These are phyloP conservation scores for Chaetops frenatus DNA, from an alignment of 2,113 vertebrate genomes.

Conservation along the genomic window DNA sequence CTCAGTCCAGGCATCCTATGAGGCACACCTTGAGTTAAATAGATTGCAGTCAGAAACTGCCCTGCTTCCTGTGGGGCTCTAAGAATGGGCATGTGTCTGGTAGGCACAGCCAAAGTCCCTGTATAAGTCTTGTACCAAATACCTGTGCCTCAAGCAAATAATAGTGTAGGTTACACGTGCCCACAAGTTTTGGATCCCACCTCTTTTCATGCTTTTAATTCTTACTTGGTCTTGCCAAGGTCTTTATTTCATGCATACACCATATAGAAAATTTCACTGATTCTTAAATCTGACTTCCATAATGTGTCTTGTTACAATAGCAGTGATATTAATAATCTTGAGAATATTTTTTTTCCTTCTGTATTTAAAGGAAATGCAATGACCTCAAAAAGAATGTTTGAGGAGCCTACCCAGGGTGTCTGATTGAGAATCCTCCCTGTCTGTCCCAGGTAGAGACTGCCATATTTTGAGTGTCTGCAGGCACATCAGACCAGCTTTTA, in stretches of 20 bases:
- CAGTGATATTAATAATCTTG: neutral
- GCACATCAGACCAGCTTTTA: neutral
- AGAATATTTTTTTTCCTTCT: neutral
- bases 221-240: neutral
- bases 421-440: neutral
- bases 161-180: neutral
- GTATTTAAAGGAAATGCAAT: neutral
- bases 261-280: neutral
- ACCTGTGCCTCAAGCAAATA: neutral
- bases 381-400: neutral
- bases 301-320: neutral
- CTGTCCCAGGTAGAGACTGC: neutral
- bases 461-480: neutral
- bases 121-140: neutral
- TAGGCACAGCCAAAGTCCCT: neutral
- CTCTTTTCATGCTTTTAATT: neutral
- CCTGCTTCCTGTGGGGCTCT: neutral
- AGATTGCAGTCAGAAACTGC: neutral
- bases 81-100: neutral
- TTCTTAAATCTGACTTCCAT: constrained; percentile 23
- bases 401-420: neutral
- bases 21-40: neutral
- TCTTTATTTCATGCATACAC: neutral
- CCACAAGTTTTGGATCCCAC: neutral
- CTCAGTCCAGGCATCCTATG: neutral